Conservation (phyloP, 2,888 invertebrate genomes). For the Meandrusa payeni region DNA sequence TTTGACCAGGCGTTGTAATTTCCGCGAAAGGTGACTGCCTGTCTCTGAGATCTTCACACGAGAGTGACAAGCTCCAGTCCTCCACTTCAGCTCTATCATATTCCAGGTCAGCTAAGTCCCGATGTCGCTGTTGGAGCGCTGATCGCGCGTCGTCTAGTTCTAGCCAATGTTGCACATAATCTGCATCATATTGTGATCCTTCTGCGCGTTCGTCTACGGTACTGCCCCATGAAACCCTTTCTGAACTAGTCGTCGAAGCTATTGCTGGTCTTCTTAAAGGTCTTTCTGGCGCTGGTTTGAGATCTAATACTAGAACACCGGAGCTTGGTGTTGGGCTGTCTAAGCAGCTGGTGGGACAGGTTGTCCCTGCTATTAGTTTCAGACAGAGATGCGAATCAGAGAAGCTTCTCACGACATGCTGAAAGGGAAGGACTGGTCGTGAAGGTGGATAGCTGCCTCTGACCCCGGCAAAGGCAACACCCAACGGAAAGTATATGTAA, state of each 20-base stretch:
- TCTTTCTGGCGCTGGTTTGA: conserved; percentile 79
- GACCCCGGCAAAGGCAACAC: conserved; percentile 82
- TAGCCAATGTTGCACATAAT: conserved; percentile 89
- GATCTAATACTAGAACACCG: conserved; percentile 82
- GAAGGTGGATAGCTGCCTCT: conserved; percentile 88
- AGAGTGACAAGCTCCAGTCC: conserved; percentile 89
- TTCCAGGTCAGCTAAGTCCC: conserved; percentile 85
- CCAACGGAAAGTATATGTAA: conserved; percentile 85
- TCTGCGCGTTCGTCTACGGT: conserved; percentile 80
- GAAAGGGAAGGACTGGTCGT: conserved; percentile 85
- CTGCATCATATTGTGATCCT: conserved; percentile 84
- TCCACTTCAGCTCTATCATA: conserved; percentile 89
- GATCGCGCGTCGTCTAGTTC: conserved; percentile 86
- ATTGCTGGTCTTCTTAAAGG: conserved; percentile 82
- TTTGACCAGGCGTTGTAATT: conserved; percentile 82
- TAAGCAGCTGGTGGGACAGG: conserved; percentile 75
- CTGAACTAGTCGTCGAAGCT: conserved; percentile 70
- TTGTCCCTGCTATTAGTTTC: conserved; percentile 83
- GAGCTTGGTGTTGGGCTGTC: conserved; percentile 82
- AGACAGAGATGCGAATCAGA: conserved; percentile 88
- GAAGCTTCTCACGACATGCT: conserved; percentile 87
- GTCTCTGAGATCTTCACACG: conserved; percentile 85
- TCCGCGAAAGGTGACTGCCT: conserved; percentile 73
- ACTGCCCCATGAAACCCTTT: conserved; percentile 81
- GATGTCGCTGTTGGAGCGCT: conserved; percentile 84